phyloP scores from a whole-genome alignment of 2,113 vertebrate genomes.

The Chaetodon trifascialis region DNA sequence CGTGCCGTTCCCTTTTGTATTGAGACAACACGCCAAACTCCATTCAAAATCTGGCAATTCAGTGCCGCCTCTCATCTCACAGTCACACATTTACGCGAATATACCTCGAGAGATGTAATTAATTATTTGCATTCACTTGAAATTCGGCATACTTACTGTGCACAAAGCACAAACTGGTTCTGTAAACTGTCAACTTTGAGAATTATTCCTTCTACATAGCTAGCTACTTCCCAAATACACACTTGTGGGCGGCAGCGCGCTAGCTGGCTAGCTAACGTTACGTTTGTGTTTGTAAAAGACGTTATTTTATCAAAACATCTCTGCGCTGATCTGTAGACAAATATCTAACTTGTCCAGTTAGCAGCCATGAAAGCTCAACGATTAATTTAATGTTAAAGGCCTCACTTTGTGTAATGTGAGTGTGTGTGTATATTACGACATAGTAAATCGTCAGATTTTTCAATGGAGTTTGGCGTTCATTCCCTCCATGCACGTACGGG shows the following conservation, averaged over 20 bases:
- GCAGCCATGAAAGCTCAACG: accelerated
- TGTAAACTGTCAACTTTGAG: slow-evolving; percentile 13
- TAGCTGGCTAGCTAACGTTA: slow-evolving; percentile 42
- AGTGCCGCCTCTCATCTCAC: no score
- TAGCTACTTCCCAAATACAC: slow-evolving; percentile 4
- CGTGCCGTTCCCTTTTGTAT: slow-evolving; percentile 33
- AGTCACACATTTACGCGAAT: no score
- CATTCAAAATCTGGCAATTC: slow-evolving; percentile 50
- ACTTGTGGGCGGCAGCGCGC: slow-evolving; percentile 57
- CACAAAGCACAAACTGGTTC: not conserved
- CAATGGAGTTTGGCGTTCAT: slow-evolving; percentile 63
- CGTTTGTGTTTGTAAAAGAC: not conserved
- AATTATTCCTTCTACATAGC: not conserved
- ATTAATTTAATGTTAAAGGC: not conserved
- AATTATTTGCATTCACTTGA: accelerated
- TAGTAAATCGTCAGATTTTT: slow-evolving; percentile 54
- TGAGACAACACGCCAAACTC: slow-evolving; percentile 40
- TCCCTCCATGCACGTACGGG: slow-evolving; percentile 33
- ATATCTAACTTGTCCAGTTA: not conserved
- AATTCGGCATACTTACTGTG: not conserved
- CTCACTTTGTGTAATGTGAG: not conserved
- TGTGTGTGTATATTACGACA: not conserved
- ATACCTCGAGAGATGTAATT: accelerated
- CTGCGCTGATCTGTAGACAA: not conserved
- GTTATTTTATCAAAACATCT: not conserved